phyloP scores from a whole-genome alignment of 2,888 invertebrate genomes.

The Crocallis elinguaria region DNA sequence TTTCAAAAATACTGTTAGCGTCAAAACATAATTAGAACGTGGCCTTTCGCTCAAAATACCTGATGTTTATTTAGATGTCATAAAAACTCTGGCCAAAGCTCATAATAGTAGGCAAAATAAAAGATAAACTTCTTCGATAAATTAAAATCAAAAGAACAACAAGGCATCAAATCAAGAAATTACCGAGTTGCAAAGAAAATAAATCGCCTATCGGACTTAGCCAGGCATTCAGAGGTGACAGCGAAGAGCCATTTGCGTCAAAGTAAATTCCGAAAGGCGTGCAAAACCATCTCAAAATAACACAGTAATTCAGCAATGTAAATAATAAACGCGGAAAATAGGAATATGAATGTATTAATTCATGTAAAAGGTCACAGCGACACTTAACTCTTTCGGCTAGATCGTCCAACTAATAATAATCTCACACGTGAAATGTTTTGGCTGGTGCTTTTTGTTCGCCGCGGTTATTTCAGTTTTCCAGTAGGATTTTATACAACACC shows the following conservation, averaged over 20 bases:
- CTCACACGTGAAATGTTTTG: constrained; percentile 84
- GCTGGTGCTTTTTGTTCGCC: constrained; percentile 84
- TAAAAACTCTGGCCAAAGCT: constrained; percentile 65
- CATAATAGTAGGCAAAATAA: constrained; percentile 45
- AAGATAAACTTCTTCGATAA: constrained; percentile 40
- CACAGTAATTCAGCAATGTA: constrained; percentile 42
- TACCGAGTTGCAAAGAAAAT: constrained; percentile 42
- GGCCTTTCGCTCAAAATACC: constrained; percentile 47
- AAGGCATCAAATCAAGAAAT: constrained; percentile 23
- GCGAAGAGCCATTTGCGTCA: constrained; percentile 56
- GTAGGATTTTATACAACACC: constrained; percentile 82
- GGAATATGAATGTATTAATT: constrained; percentile 62
- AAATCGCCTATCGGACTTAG: constrained; percentile 42
- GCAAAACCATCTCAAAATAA: constrained; percentile 43
- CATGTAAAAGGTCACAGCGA: constrained; percentile 69
- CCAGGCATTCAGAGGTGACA: constrained; percentile 54
- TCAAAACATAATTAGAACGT: not conserved
- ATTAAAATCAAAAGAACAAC: constrained; percentile 37
- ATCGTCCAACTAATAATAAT: constrained; percentile 85
- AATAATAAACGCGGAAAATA: constrained; percentile 57
- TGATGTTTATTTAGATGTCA: constrained; percentile 53
- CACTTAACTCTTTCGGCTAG: constrained; percentile 82
- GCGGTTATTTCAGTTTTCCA: constrained; percentile 85
- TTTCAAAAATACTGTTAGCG: not conserved
- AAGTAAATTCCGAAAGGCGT: constrained; percentile 51